A percentile compares a stretch with the other conserved stretches of the same genome.
Conservation (phyloP, 2,888 invertebrate species). For the Lymantria dispar region DNA sequence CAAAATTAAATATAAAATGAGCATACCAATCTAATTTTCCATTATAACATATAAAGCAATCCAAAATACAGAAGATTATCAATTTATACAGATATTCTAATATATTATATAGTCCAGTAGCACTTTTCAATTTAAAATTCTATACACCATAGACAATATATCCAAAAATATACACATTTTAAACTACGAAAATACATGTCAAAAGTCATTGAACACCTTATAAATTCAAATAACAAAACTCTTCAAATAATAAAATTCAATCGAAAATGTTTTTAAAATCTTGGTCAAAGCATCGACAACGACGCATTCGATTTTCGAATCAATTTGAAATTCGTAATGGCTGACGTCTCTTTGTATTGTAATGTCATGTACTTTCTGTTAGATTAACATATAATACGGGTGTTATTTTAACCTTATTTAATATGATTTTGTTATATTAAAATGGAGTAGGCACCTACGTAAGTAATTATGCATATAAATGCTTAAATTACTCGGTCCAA, state of each 20-base stretch:
- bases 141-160: background rate
- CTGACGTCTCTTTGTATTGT: constrained; percentile 25
- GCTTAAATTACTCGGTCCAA: background rate
- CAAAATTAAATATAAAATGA: too few species aligned
- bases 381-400: constrained; percentile 45
- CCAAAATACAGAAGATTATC: too few species aligned
- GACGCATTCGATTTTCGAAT: constrained; percentile 18
- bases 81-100: too few species aligned
- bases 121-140: background rate
- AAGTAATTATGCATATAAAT: background rate
- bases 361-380: constrained; percentile 23
- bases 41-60: too few species aligned
- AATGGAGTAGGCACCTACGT: too few species aligned
- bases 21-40: too few species aligned
- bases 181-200: constrained; percentile 15
- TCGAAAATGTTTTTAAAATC: constrained; percentile 22
- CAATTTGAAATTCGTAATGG: constrained; percentile 41
- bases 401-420: constrained; percentile 25
- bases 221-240: constrained; percentile 23
- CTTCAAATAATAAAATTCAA: background rate
- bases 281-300: constrained; percentile 42
- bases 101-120: background rate
- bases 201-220: constrained; percentile 28
- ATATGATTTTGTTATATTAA: background rate
- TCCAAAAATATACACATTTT: background rate